Conservation (phyloP, 1,140 invertebrate genomes). For the Sycophila sp. region DNA sequence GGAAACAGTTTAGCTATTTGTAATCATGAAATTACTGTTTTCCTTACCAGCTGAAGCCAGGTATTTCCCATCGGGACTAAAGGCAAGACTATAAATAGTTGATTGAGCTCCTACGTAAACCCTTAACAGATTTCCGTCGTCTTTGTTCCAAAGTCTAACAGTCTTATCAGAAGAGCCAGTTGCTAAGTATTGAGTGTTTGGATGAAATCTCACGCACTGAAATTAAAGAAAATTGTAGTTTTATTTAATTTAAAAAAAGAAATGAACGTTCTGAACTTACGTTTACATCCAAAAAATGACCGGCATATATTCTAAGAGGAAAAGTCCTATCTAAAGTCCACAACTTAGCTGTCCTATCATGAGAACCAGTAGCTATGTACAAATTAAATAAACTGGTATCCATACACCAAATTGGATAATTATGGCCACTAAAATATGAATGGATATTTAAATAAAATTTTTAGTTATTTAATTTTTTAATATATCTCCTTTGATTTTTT, state of each 20-base stretch:
- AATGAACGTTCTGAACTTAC: constrained; percentile 67
- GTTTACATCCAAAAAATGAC: constrained; percentile 86
- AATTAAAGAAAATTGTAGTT: constrained; percentile 42
- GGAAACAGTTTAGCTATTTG: background rate
- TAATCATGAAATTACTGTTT: constrained; percentile 13
- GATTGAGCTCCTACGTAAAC: constrained; percentile 72
- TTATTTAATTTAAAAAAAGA: background rate
- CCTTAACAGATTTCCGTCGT: constrained; percentile 71
- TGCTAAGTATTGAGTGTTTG: constrained; percentile 82
- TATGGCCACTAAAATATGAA: constrained; percentile 74
- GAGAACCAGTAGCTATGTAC: constrained; percentile 84
- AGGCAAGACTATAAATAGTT: constrained; percentile 71
- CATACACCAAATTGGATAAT: constrained; percentile 87
- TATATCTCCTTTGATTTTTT: constrained; percentile 1
- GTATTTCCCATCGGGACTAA: constrained; percentile 77
- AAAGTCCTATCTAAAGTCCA: constrained; percentile 86
- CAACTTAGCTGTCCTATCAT: constrained; percentile 84
- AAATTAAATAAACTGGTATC: constrained; percentile 78
- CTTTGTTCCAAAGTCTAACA: constrained; percentile 78
- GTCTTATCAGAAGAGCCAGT: constrained; percentile 82
- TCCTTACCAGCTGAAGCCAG: constrained; percentile 73
- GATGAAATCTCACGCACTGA: constrained; percentile 83
- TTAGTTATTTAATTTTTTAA: constrained; percentile 25
- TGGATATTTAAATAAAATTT: constrained; percentile 45
- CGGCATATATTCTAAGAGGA: constrained; percentile 82